A percentile compares a stretch with the other conserved stretches of the same genome.
Evolutionary conservation across 2,888 invertebrate genomes (phyloP).

Genomic region (Tetanocera ferruginea): DNA sequence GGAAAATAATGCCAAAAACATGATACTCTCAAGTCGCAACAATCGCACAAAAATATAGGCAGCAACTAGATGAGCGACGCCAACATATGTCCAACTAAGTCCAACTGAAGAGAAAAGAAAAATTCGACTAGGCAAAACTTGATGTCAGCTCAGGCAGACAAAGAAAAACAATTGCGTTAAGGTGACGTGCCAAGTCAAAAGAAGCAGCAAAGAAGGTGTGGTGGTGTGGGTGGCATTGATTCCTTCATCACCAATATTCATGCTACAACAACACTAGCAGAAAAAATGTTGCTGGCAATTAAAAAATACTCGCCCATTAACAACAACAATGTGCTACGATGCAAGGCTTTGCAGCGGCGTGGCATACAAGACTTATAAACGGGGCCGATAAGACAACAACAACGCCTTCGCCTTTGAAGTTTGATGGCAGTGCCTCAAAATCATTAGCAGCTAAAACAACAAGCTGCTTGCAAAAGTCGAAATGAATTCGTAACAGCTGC

Average conservation of each 20-base stretch:
- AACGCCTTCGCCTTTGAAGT: constrained; percentile 4
- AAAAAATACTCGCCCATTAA: constrained; percentile 13
- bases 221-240: background rate
- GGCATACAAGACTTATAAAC: background rate
- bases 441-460: constrained; percentile 29
- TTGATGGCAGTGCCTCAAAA: background rate
- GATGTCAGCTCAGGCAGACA: constrained; percentile 10
- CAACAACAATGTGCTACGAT: background rate
- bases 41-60: background rate
- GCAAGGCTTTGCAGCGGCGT: background rate
- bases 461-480: background rate
- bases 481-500: background rate
- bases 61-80: background rate
- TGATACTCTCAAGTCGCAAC: background rate
- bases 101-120: background rate
- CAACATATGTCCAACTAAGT: background rate
- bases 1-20: background rate
- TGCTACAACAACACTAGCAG: background rate
- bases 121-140: background rate
- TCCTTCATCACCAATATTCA: background rate
- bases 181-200: background rate
- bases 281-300: constrained; percentile 26
- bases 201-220: background rate
- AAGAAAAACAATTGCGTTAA: background rate
- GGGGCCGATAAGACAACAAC: background rate